phyloP scores from a whole-genome alignment of 2,113 vertebrate species.

The Eulemur rufifrons region DNA sequence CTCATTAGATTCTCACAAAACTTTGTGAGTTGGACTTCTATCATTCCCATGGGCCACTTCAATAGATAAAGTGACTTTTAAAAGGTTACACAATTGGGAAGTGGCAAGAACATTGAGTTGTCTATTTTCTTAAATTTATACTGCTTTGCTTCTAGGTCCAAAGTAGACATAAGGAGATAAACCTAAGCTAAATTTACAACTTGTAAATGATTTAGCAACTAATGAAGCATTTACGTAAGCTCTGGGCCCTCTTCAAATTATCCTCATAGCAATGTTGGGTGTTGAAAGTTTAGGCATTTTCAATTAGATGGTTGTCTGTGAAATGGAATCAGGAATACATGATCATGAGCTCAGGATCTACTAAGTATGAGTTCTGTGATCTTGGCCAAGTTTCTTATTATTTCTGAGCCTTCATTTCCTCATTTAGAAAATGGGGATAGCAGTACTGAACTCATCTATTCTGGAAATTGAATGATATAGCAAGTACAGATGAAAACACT shows the following conservation, averaged over 20 bases:
- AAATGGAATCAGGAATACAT: background rate
- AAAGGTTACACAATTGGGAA: background rate
- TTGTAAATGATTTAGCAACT: background rate
- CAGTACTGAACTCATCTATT: background rate
- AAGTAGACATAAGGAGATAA: background rate
- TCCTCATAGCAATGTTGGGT: background rate
- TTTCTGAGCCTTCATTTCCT: background rate
- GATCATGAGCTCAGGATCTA: background rate
- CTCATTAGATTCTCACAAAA: background rate
- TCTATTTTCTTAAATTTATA: background rate
- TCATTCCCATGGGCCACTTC: background rate
- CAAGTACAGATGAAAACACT: background rate
- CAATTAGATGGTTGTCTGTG: background rate
- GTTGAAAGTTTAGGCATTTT: background rate
- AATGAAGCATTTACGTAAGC: background rate
- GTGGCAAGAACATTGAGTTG: background rate
- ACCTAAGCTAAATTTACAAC: background rate
- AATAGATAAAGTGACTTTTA: background rate
- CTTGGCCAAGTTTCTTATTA: background rate
- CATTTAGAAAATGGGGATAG: background rate
- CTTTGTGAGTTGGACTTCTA: background rate
- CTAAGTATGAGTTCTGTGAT: background rate
- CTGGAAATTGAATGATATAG: background rate
- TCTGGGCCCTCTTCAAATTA: constrained; percentile 12
- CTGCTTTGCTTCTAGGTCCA: background rate